Percentiles rank a stretch among this genome's conserved stretches.
phyloP scores from a whole-genome alignment of 2,113 vertebrate genomes.

The Orcinus orca region DNA sequence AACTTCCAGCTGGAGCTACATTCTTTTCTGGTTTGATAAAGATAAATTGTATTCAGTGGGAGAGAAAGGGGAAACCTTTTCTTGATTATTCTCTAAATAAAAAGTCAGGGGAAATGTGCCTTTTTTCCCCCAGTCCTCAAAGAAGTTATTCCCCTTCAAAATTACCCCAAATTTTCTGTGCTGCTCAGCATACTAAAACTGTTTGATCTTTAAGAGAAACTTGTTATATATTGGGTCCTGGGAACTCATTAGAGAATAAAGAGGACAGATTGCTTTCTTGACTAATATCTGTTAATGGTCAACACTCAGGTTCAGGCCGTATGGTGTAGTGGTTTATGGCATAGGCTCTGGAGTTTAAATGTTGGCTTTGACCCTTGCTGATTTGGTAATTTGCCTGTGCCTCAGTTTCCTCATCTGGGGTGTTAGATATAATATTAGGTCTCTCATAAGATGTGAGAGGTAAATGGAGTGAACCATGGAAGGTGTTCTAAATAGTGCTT shows the following conservation, averaged over 20 bases:
- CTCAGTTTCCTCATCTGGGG: neutral
- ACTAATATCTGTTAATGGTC: neutral
- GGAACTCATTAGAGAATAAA: neutral
- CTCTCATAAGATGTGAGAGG: neutral
- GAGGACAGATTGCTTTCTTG: neutral
- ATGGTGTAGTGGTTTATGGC: accelerated
- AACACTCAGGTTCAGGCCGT: neutral
- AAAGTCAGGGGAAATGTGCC: conserved; percentile 50
- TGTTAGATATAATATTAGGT: neutral
- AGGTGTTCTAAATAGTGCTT: neutral
- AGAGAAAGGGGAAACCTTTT: conserved; percentile 57
- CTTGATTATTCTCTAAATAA: conserved; percentile 69
- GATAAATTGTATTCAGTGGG: conserved; percentile 57
- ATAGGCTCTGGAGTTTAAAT: neutral
- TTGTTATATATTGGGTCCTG: neutral
- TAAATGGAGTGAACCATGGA: neutral
- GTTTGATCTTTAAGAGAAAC: conserved; percentile 52
- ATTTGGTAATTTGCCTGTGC: neutral
- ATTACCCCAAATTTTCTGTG: conserved; percentile 45
- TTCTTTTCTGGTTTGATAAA: conserved; percentile 70
- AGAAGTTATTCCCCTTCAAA: conserved; percentile 7
- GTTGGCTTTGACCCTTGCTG: neutral
- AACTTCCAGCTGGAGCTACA: conserved; percentile 56
- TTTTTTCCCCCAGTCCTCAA: neutral
- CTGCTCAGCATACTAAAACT: neutral